Evolutionary conservation across 2,797 vertebrate genomes (phyloP).

Genomic region (Spizella passerina): DNA sequence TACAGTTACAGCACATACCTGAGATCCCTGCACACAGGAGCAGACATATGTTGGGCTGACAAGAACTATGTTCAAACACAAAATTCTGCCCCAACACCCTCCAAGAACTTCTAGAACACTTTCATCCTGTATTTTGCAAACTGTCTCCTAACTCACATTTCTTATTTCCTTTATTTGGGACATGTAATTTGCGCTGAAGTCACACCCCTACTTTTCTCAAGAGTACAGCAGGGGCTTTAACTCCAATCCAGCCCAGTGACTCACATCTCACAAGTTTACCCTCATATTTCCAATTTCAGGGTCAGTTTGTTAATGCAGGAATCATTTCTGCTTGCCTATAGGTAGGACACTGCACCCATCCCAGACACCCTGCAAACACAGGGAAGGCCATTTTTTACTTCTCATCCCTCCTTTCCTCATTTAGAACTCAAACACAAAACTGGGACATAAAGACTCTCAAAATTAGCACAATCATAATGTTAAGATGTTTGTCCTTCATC

Average conservation of each 20-base stretch:
- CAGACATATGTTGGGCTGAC: neutral
- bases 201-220: neutral
- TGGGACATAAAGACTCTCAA: neutral
- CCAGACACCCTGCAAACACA: neutral
- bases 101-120: neutral
- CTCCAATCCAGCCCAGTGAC: neutral
- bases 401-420: neutral
- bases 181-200: neutral
- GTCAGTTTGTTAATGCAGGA: neutral
- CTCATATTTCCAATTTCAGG: neutral
- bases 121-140: neutral
- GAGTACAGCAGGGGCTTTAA: neutral
- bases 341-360: neutral
- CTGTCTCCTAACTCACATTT: neutral
- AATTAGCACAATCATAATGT: neutral
- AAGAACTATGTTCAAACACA: neutral
- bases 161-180: neutral
- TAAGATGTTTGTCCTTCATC: neutral
- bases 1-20: neutral
- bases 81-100: neutral
- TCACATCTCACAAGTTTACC: neutral
- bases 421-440: neutral
- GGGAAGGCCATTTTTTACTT: neutral
- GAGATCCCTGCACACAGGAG: neutral
- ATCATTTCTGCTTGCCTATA: neutral